Evolutionary conservation across 64 coral and sea anemone genomes (phyloP).

Genomic region (Montipora cactus): DNA sequence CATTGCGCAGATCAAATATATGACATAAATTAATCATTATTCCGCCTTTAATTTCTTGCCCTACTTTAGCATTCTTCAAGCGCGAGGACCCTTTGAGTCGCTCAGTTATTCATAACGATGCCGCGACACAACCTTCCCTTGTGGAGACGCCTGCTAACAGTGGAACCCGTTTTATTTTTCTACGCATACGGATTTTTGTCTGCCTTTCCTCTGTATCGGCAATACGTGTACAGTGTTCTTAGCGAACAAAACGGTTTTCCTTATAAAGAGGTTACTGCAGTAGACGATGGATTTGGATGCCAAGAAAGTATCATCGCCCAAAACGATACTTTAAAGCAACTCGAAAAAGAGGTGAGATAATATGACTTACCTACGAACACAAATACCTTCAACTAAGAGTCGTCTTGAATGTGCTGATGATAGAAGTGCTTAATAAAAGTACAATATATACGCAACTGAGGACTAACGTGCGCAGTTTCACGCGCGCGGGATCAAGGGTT

Average conservation of each 20-base stretch:
- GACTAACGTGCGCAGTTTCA: too few relatives aligned
- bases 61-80: neutral
- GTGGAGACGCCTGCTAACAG: conserved; percentile 78
- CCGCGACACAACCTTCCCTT: conserved; percentile 22
- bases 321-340: conserved; percentile 48
- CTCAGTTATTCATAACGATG: neutral
- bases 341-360: conserved; percentile 58
- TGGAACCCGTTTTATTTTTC: conserved; percentile 93
- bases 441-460: too few relatives aligned
- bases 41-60: neutral
- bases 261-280: conserved; percentile 43
- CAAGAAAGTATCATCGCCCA: neutral
- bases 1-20: too few relatives aligned
- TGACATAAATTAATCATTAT: too few relatives aligned
- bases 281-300: conserved; percentile 14
- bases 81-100: neutral
- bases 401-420: too few relatives aligned
- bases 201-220: conserved; percentile 71
- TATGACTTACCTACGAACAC: too few relatives aligned
- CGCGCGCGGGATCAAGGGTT: too few relatives aligned
- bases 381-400: too few relatives aligned
- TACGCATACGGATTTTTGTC: conserved; percentile 92
- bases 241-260: conserved; percentile 87
- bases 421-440: too few relatives aligned
- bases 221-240: conserved; percentile 85